phyloP scores from a whole-genome alignment of 92 coral and sea anemone genomes.

The Actinernus sp. region DNA sequence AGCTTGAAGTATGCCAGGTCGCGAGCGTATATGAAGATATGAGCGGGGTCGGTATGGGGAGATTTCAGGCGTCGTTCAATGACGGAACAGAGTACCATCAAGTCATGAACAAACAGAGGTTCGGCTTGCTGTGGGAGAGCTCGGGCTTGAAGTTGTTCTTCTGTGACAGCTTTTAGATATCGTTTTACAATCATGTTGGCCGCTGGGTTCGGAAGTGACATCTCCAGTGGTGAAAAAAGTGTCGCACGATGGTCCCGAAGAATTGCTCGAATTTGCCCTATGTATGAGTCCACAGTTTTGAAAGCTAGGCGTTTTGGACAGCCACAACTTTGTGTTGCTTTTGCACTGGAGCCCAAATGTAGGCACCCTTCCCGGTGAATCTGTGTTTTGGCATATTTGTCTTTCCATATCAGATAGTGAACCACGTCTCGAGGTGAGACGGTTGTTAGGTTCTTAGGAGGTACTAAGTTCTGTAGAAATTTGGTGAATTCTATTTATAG shows the following conservation, averaged over 20 bases:
- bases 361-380: conserved; percentile 9
- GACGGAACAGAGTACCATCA: conserved; percentile 6
- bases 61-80: background rate
- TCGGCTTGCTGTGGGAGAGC: conserved; percentile 25
- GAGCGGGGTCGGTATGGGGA: background rate
- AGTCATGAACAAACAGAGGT: conserved; percentile 10
- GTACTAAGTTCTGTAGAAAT: background rate
- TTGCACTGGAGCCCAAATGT: background rate
- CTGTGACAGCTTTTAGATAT: conserved; percentile 35
- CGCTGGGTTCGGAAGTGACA: conserved; percentile 15
- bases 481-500: conserved; percentile 14
- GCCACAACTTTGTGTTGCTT: background rate
- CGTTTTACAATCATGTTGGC: conserved; percentile 21
- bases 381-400: conserved; percentile 21
- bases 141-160: conserved; percentile 27
- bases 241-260: conserved; percentile 19
- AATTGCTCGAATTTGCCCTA: conserved; percentile 7
- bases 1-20: conserved; percentile 3
- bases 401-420: conserved; percentile 34
- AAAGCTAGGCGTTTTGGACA: conserved; percentile 21
- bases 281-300: conserved; percentile 1
- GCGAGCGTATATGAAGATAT: conserved; percentile 4
- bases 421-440: conserved; percentile 25
- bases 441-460: conserved; percentile 13
- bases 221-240: background rate